Conservation (phyloP, 1,140 invertebrate species). For the Euura saliciscinereae region DNA sequence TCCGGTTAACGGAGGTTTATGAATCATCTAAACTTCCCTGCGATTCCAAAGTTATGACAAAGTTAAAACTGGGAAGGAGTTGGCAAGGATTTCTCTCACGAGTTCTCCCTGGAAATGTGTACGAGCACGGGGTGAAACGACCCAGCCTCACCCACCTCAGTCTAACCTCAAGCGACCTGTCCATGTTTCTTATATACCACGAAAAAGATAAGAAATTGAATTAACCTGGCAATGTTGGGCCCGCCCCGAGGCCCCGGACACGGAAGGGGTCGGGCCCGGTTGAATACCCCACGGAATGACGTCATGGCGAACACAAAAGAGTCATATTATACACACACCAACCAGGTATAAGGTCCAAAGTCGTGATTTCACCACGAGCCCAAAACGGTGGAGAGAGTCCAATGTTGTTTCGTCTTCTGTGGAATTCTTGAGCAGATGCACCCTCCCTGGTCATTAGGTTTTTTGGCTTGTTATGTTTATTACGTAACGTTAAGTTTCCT, state of each 20-base stretch:
- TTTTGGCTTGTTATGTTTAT: background rate
- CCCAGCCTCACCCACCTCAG: background rate
- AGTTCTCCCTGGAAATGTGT: background rate
- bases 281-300: background rate
- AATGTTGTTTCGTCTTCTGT: too few species aligned
- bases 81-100: background rate
- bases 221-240: conserved; percentile 10
- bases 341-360: background rate
- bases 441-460: background rate
- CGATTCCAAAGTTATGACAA: too few species aligned
- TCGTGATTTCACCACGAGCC: background rate
- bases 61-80: background rate
- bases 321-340: background rate
- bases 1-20: too few species aligned
- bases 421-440: too few species aligned
- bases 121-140: background rate
- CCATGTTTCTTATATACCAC: conserved; percentile 11
- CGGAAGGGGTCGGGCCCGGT: conserved; percentile 9
- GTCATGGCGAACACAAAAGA: conserved; percentile 4
- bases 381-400: background rate
- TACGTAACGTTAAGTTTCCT: background rate
- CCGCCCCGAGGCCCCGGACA: conserved; percentile 10
- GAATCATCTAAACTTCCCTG: too few species aligned
- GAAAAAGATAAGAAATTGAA: conserved; percentile 15
- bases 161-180: conserved; percentile 8